Evolutionary conservation across 2,113 vertebrate species (phyloP), one percentile per base, ranked within the genome.

Genomic region (Synodontis membranacea): DNA sequence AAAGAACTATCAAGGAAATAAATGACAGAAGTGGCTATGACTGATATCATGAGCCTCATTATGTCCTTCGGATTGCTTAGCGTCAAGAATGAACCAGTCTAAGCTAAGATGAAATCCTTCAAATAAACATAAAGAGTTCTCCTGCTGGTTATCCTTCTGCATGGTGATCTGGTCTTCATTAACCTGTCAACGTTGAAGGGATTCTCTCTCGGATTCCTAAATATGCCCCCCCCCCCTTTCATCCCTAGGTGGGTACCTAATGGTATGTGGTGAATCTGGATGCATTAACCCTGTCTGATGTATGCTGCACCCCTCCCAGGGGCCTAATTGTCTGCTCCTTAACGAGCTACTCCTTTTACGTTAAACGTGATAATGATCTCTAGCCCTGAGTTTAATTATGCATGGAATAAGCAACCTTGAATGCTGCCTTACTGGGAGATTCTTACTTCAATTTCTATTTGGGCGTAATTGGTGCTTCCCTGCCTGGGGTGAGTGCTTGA

Each of bases 271-370:
- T 75, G 31, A 83, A 88, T 84, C 72, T 48, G 68, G 88, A 89
- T 75, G 64, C 80, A 84, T 88, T 89, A 91, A 88, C 82, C 74
- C 86, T 83, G 75, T 76, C 80, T 72, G 31, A 74, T 79, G 39
- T 64, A 17, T 28, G 44, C 54, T 62, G 39, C 42, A 31, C 50
- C 37, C 48, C 44, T 82, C 86, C 56, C 68, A 88, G 60, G 72
- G 90, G 74, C 60, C n/a, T 88, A 91, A 89, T 88, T 89, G 90
- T 86, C 88, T 89, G 74, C 52, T 80, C 46, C 37, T 84, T 91
- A 91, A 88, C 80, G 82, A 68, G 68, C 80, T 60, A 39, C 52
- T 84, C 80, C 75, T 84, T 89, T 84, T 84, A 86, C 68, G 86
- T 72, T 78, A 85, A 85, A 85, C 48, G 81, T 85, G 88, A 89